phyloP scores from a whole-genome alignment of 1,140 invertebrate species.

The Coelopa frigida region DNA sequence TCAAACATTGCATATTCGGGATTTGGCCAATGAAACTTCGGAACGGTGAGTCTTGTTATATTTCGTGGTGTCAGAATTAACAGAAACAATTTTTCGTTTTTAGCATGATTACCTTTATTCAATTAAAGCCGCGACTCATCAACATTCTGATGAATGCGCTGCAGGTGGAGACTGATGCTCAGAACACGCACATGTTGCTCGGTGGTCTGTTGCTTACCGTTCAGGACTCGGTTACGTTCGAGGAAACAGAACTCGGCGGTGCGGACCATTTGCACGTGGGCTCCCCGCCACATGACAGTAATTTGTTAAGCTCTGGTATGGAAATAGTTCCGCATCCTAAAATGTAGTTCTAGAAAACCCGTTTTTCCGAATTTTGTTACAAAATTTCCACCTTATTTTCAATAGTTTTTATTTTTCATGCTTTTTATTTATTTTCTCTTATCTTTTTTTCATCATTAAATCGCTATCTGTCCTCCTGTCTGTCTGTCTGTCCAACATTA shows the following conservation, averaged over 20 bases:
- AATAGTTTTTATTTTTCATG: slow-evolving; percentile 7
- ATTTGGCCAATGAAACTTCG: slow-evolving; percentile 52
- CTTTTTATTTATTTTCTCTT: slow-evolving; percentile 7
- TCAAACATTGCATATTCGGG: slow-evolving; percentile 70
- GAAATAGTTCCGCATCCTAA: not conserved
- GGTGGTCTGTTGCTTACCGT: slow-evolving; percentile 72
- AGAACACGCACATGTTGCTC: slow-evolving; percentile 84
- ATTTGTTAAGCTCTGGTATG: slow-evolving; percentile 65
- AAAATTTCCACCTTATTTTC: slow-evolving; percentile 5
- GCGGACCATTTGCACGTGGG: slow-evolving; percentile 50
- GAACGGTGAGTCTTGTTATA: slow-evolving; percentile 41
- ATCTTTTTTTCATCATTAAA: slow-evolving; percentile 14
- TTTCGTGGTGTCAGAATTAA: not conserved
- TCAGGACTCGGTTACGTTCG: slow-evolving; percentile 72
- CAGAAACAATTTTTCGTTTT: slow-evolving; percentile 6
- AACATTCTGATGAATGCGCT: slow-evolving; percentile 81
- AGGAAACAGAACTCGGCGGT: slow-evolving; percentile 54
- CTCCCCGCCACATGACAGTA: slow-evolving; percentile 52
- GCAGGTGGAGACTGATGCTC: slow-evolving; percentile 76
- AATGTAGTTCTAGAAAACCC: no score
- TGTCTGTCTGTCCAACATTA: no score
- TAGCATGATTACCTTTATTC: slow-evolving; percentile 61
- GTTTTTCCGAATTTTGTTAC: not conserved
- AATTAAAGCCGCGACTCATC: slow-evolving; percentile 73
- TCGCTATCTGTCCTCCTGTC: slow-evolving; percentile 21